A percentile compares a stretch with the other conserved stretches of the same genome.
Evolutionary conservation across 1,140 invertebrate genomes (phyloP).

Genomic region (Contarinia nasturtii): DNA sequence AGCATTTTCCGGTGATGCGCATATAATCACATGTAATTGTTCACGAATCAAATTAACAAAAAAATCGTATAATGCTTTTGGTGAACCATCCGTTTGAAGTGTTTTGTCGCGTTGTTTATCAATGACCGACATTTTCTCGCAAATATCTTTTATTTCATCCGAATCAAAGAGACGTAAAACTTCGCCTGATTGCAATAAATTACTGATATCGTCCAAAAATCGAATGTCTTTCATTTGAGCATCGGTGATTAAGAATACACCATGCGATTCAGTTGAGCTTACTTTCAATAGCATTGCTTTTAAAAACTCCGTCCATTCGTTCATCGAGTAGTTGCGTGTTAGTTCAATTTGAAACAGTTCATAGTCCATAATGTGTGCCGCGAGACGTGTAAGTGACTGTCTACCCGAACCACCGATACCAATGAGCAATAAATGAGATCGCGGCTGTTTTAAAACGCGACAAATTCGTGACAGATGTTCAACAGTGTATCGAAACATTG

Average conservation of each 20-base stretch:
- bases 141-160: conserved; percentile 83
- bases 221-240: conserved; percentile 86
- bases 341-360: conserved; percentile 86
- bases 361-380: conserved; percentile 85
- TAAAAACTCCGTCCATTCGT: conserved; percentile 83
- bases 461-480: conserved; percentile 86
- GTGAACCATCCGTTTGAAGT: conserved; percentile 80
- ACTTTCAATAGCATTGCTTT: conserved; percentile 63
- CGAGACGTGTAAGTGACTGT: conserved; percentile 73
- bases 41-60: conserved; percentile 69
- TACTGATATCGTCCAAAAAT: conserved; percentile 87
- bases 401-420: conserved; percentile 85
- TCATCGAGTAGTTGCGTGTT: conserved; percentile 59
- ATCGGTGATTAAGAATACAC: conserved; percentile 81
- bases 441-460: conserved; percentile 77
- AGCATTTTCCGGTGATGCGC: conserved; percentile 84
- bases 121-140: conserved; percentile 82
- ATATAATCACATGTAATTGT: conserved; percentile 79
- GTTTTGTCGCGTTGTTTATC: conserved; percentile 79
- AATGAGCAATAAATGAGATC: conserved; percentile 66
- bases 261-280: conserved; percentile 66
- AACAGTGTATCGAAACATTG: conserved; percentile 86
- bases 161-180: conserved; percentile 76
- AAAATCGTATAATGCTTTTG: conserved; percentile 78
- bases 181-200: conserved; percentile 85